phyloP scores from a whole-genome alignment of 1,140 invertebrate genomes.

The Trigoniulus corallinus region DNA sequence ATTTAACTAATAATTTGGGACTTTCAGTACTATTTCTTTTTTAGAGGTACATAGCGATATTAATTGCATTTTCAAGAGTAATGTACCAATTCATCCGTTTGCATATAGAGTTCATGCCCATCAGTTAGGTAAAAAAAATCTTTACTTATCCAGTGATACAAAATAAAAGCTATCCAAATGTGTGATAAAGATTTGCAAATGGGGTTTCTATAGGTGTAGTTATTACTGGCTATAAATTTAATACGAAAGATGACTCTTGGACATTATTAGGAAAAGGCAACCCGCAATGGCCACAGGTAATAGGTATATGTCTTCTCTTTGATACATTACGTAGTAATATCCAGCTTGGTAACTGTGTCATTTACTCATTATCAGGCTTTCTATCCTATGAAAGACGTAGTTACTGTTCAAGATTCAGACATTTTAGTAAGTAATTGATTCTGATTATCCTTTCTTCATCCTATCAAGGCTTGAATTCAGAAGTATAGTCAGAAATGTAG shows the following conservation, averaged over 20 bases:
- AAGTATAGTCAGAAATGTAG: no score
- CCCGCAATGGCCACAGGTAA: slow-evolving; percentile 30
- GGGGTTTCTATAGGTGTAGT: slow-evolving; percentile 20
- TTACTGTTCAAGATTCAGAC: slow-evolving; percentile 20
- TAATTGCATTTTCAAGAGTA: slow-evolving; percentile 18
- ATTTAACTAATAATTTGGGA: not conserved
- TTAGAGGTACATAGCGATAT: slow-evolving; percentile 24
- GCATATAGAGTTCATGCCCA: slow-evolving; percentile 42
- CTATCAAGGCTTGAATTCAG: no score
- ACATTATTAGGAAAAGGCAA: slow-evolving; percentile 26
- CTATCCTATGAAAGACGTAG: slow-evolving; percentile 23
- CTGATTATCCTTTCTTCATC: no score
- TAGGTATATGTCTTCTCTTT: not conserved
- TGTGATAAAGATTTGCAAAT: not conserved
- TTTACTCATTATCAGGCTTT: slow-evolving; percentile 19
- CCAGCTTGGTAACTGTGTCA: not conserved
- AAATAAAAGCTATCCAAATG: not conserved
- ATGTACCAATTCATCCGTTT: slow-evolving; percentile 30
- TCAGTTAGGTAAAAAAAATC: slow-evolving; percentile 18
- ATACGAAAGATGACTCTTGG: slow-evolving; percentile 13
- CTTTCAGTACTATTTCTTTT: slow-evolving; percentile 9
- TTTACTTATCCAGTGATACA: no score
- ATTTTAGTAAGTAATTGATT: slow-evolving; percentile 9
- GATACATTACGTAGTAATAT: no score
- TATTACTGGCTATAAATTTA: slow-evolving; percentile 30